Base-by-base conservation (phyloP, 2,888 invertebrate species). In the Pheosia gnoma region DNA sequence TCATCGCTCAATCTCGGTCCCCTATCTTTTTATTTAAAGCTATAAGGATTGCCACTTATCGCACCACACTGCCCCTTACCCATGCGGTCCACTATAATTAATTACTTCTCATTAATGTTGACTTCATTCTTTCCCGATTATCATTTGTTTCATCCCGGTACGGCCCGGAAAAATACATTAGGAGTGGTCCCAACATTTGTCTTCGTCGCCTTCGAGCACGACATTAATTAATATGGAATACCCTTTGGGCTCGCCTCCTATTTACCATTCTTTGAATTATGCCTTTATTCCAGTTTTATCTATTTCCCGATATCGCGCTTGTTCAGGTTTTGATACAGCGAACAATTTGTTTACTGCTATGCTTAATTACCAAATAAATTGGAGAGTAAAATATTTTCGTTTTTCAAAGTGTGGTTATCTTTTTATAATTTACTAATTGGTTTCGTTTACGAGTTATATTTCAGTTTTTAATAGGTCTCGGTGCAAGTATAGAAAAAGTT, bases 91-190 rank as follows among this genome's bases (percentile, higher is more conserved):
- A 57, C 79, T 75, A 76, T 88, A 89, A 93, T 91, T 90, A 91
- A 92, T 93, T 82, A 85, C 75, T 78, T 78, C 78, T 87, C 88
- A 86, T 91, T 90, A 89, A 84, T 85, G 89, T 74, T 87, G 91
- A 93, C 91, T 93, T 91, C 90, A 92, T 92, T 92, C 91, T 88
- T 90, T 86, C 85, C 88, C 91, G 92, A 93, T 93, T 93, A 93
- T 91, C 92, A 93, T 93, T 93, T 90, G 91, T 93, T 91, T 91
- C 82, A 87, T 86, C 89, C 76, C 78, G 79, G 80, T 81, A 84
- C 82, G 87, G 83, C 83, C 81, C 80, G 86, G 90, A 92, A 92
- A 93, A 93, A 92, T 93, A 93, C 88, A 92, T 93, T 91, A 91
- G 81, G 82, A 80, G 79, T 78, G 84, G 65, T 82, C 83, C 86